Evolutionary conservation across 2,113 vertebrate species (phyloP).

Genomic region (Arenaria interpres): DNA sequence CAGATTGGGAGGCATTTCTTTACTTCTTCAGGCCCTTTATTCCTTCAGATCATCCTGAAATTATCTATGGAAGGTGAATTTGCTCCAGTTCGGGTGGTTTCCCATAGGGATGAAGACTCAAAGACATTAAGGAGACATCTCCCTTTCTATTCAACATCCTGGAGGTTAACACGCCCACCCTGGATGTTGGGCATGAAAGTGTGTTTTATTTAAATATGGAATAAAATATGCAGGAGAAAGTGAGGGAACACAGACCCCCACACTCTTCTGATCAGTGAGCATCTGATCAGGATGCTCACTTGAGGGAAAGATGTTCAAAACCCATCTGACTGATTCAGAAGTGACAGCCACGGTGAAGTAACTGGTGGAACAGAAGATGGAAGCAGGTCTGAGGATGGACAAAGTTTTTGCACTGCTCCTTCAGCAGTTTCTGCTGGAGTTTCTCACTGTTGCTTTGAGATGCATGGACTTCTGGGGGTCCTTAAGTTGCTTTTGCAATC

Average conservation of each 20-base stretch:
- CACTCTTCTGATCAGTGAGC: not conserved
- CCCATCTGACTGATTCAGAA: not conserved
- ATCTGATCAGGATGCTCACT: not conserved
- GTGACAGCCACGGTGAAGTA: not conserved
- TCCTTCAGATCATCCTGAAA: not conserved
- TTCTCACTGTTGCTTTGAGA: not conserved
- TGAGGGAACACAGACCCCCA: not conserved
- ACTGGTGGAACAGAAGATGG: not conserved
- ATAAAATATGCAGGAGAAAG: not conserved
- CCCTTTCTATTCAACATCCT: not conserved
- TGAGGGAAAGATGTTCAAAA: not conserved
- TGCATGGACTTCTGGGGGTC: fast-evolving
- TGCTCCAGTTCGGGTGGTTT: not conserved
- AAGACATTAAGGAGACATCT: not conserved
- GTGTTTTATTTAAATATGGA: not conserved
- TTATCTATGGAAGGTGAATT: not conserved
- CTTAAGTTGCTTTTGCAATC: not conserved
- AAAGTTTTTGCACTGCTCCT: not conserved
- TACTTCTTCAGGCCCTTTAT: not conserved
- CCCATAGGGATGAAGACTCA: not conserved
- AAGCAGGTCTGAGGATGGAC: not conserved
- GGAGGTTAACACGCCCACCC: not conserved
- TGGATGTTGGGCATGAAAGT: fast-evolving
- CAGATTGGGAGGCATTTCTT: not conserved
- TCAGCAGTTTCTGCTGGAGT: not conserved